phyloP scores from a whole-genome alignment of 2,888 invertebrate species.

The Troides helena region DNA sequence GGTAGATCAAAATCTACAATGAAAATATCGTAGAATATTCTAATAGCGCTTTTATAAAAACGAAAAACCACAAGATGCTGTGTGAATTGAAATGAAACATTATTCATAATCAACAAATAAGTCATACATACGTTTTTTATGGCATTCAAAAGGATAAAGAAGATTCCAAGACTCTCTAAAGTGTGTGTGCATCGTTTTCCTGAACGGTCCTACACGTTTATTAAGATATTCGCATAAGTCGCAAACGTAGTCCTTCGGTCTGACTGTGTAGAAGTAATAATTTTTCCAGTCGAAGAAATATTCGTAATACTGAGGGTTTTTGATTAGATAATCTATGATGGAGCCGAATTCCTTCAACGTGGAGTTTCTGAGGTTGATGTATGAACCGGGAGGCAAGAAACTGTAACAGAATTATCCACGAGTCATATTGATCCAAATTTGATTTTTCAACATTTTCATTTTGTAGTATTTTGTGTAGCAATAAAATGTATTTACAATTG shows the following conservation, averaged over 20 bases:
- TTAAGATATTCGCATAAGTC: conserved; percentile 55
- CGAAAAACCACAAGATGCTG: not conserved
- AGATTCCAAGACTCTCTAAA: conserved; percentile 65
- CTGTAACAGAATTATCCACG: conserved; percentile 44
- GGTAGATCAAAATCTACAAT: not conserved
- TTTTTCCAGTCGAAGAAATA: conserved; percentile 69
- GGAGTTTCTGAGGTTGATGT: conserved; percentile 53
- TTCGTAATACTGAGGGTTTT: conserved; percentile 50
- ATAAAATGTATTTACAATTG: too few relatives aligned
- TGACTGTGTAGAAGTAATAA: conserved; percentile 54
- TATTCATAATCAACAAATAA: conserved; percentile 38
- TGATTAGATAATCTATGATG: conserved; percentile 60
- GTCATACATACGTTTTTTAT: conserved; percentile 42
- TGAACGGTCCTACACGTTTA: conserved; percentile 25
- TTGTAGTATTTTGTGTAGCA: too few relatives aligned
- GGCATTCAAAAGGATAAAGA: conserved; percentile 50
- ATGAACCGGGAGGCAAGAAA: conserved; percentile 65
- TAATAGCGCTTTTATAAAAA: too few relatives aligned
- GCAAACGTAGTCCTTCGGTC: conserved; percentile 51
- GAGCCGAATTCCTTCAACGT: conserved; percentile 59
- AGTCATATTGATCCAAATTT: not conserved
- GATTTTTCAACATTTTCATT: too few relatives aligned
- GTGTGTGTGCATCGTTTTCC: conserved; percentile 33
- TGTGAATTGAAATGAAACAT: conserved; percentile 5
- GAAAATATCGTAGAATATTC: too few relatives aligned